Percentiles rank a stretch among this genome's conserved stretches.
Evolutionary conservation across 2,888 invertebrate species (phyloP).

Genomic region (Phaonia tiefii): DNA sequence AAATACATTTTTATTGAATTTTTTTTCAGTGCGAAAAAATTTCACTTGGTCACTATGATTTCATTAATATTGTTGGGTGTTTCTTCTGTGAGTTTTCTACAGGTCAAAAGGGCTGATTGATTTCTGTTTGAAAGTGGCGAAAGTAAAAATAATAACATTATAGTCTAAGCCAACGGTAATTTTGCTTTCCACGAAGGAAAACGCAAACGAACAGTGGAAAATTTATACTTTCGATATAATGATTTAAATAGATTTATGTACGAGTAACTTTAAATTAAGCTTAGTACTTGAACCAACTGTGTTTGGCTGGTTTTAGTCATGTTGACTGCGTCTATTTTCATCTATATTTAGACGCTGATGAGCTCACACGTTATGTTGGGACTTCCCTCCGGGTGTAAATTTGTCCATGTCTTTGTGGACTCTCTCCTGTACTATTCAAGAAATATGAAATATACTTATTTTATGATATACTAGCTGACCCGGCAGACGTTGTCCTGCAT

Average conservation of each 20-base stretch:
- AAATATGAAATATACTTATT: too few relatives aligned
- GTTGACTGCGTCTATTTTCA: too few relatives aligned
- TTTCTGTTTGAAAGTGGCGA: neutral
- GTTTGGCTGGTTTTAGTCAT: too few relatives aligned
- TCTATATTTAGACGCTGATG: too few relatives aligned
- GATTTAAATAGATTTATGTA: neutral
- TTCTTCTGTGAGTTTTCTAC: conserved; percentile 37
- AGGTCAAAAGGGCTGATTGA: conserved; percentile 55
- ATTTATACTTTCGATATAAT: conserved; percentile 2
- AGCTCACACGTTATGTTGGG: too few relatives aligned
- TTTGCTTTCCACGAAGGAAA: conserved; percentile 12
- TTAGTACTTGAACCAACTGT: too few relatives aligned
- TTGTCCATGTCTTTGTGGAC: too few relatives aligned
- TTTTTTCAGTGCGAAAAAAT: conserved; percentile 4
- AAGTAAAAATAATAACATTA: neutral
- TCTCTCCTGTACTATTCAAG: too few relatives aligned
- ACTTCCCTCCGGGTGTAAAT: too few relatives aligned
- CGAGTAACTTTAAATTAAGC: too few relatives aligned
- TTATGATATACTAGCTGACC: too few relatives aligned
- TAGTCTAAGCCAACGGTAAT: conserved; percentile 1
- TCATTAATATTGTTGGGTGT: conserved; percentile 35
- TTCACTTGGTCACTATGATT: conserved; percentile 40
- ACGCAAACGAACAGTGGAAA: neutral
- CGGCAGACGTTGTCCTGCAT: too few relatives aligned
- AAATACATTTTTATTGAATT: neutral